Evolutionary conservation across 2,888 invertebrate species (phyloP).

Genomic region (Callinectes sapidus): DNA sequence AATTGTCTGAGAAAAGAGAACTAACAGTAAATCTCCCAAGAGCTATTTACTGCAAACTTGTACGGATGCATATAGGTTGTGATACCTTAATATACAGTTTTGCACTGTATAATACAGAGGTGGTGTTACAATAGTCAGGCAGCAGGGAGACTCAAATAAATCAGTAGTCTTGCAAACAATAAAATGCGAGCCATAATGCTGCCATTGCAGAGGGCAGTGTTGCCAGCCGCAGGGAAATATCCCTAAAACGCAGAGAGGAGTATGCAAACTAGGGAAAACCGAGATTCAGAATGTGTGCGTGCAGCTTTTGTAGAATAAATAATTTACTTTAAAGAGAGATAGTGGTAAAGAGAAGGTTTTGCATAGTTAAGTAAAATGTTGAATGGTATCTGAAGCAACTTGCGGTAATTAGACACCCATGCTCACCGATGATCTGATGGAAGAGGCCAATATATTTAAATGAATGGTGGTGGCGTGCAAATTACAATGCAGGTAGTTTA

Average conservation of each 20-base stretch:
- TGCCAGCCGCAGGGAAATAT: background rate
- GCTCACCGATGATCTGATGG: background rate
- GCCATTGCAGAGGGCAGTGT: background rate
- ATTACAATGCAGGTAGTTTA: too few relatives aligned
- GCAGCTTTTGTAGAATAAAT: background rate
- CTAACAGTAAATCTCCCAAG: too few relatives aligned
- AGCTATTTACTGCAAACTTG: background rate
- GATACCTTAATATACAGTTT: background rate
- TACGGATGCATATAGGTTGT: background rate
- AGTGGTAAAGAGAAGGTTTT: background rate
- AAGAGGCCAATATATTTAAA: too few relatives aligned
- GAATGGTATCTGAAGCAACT: too few relatives aligned
- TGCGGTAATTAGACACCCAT: too few relatives aligned
- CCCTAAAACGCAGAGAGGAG: background rate
- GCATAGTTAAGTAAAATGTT: too few relatives aligned
- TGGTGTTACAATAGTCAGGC: background rate
- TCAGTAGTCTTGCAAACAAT: background rate
- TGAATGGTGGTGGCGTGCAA: too few relatives aligned
- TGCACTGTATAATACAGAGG: background rate
- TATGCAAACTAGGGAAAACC: background rate
- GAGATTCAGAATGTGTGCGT: too few relatives aligned
- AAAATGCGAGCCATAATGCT: background rate
- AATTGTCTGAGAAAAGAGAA: too few relatives aligned
- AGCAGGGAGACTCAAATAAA: background rate
- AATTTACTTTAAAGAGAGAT: background rate